phyloP scores from a whole-genome alignment of 2,888 invertebrate species.

The Pilophorus perplexus region DNA sequence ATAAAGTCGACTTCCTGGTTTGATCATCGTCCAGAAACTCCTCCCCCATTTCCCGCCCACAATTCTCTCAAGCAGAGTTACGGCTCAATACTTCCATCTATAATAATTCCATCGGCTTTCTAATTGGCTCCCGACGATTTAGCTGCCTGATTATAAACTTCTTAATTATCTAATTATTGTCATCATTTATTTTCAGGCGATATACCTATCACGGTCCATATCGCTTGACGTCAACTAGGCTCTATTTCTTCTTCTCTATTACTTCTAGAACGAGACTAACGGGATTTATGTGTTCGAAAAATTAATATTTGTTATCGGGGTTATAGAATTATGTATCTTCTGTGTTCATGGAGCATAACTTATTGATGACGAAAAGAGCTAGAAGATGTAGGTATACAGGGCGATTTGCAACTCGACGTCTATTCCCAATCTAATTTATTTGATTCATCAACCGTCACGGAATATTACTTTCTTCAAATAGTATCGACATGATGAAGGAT shows the following conservation, averaged over 20 bases:
- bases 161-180: constrained; percentile 20
- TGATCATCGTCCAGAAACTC: neutral
- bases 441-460: no score
- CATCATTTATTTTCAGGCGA: neutral
- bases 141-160: constrained; percentile 24
- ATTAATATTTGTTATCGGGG: constrained; percentile 13
- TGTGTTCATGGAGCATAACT: no score
- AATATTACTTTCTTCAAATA: no score
- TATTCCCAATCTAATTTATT: no score
- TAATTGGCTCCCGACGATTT: constrained; percentile 29
- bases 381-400: no score
- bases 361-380: no score
- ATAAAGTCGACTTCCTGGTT: constrained; percentile 6
- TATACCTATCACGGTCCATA: neutral
- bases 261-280: neutral
- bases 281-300: neutral
- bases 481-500: no score
- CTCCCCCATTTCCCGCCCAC: neutral
- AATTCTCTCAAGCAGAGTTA: neutral
- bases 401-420: no score
- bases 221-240: constrained; percentile 10
- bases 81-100: constrained; percentile 19
- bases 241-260: neutral
- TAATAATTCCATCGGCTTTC: neutral
- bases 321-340: neutral